Percentiles rank a stretch among this genome's conserved stretches.
Conservation (phyloP, 2,888 invertebrate species). For the Autographa gamma region DNA sequence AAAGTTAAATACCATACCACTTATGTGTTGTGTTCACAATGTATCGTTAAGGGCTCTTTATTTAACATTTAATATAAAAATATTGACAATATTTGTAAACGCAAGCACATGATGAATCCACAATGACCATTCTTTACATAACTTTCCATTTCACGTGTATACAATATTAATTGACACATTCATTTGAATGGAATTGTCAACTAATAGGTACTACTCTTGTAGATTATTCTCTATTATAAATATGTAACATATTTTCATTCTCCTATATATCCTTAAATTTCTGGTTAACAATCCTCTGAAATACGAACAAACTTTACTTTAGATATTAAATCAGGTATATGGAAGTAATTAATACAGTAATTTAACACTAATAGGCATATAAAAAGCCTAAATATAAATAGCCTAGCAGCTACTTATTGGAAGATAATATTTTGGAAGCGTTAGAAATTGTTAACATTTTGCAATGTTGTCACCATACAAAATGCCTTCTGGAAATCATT, state of each 20-base stretch:
- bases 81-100: constrained; percentile 36
- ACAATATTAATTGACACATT: constrained; percentile 1
- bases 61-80: constrained; percentile 41
- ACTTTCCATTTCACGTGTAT: constrained; percentile 11
- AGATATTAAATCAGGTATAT: not conserved
- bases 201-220: not conserved
- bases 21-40: constrained; percentile 34
- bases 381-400: not conserved
- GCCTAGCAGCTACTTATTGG: not conserved
- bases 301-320: not conserved
- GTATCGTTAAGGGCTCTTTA: constrained; percentile 30
- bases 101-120: constrained; percentile 33
- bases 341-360: not conserved
- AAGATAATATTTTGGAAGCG: constrained; percentile 2
- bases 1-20: constrained; percentile 23
- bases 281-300: not conserved
- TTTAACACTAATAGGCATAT: constrained; percentile 2
- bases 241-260: not conserved
- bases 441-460: not conserved
- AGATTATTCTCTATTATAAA: not conserved
- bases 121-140: not conserved
- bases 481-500: constrained; percentile 3
- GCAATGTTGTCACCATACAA: not conserved
- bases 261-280: not conserved
- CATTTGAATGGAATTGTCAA: constrained; percentile 2